Percentiles rank a stretch among this genome's conserved stretches.
Conservation (phyloP, 2,113 vertebrate genomes). For the Delphinus delphis region DNA sequence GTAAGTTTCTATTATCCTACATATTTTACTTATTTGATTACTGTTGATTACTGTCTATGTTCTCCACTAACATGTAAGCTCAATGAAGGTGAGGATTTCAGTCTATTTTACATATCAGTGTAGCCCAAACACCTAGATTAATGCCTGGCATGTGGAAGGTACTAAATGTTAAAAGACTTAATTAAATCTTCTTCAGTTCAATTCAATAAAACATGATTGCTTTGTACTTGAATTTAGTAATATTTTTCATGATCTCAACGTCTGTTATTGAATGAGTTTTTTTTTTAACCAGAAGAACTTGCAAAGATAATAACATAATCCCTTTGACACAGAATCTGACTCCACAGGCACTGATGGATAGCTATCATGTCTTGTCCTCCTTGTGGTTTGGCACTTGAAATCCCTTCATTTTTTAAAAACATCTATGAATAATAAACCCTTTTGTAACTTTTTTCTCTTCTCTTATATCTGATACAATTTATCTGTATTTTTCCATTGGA, state of each 20-base stretch:
- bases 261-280: slow-evolving; percentile 5
- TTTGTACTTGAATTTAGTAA: slow-evolving; percentile 27
- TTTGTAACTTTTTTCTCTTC: neutral
- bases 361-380: neutral
- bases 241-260: neutral
- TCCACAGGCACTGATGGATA: neutral
- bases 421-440: neutral
- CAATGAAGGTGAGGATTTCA: neutral
- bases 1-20: neutral
- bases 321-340: neutral
- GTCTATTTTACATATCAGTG: neutral
- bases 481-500: neutral
- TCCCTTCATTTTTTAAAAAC: slow-evolving; percentile 20
- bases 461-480: neutral
- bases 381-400: slow-evolving; percentile 21
- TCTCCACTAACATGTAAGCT: neutral
- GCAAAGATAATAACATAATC: neutral
- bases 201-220: neutral
- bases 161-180: neutral
- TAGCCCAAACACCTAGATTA: neutral
- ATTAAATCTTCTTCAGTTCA: neutral
- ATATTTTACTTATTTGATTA: neutral
- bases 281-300: neutral
- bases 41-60: neutral
- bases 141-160: neutral